Evolutionary conservation across 2,888 invertebrate species (phyloP).

Genomic region (Stenotaenia linearis): DNA sequence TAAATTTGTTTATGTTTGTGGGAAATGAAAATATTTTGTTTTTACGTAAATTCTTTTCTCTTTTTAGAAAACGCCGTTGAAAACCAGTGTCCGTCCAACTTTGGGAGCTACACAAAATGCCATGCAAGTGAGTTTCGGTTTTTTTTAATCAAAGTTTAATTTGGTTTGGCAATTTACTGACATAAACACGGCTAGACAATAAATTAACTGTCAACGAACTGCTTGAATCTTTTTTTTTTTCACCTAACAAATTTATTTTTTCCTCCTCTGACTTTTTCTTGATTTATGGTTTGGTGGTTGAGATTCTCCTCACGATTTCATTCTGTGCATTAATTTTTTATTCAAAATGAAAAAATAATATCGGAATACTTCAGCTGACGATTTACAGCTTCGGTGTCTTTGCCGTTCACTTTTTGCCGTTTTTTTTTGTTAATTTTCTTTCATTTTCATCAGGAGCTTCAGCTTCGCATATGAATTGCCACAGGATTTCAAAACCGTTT

Average conservation of each 20-base stretch:
- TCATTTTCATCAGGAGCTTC: background rate
- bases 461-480: background rate
- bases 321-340: background rate
- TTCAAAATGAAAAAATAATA: too few relatives aligned
- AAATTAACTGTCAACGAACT: too few relatives aligned
- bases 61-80: background rate
- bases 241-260: background rate
- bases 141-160: background rate
- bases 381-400: too few relatives aligned
- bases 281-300: background rate
- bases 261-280: background rate
- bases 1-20: background rate
- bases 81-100: background rate
- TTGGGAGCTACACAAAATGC: background rate
- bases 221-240: background rate
- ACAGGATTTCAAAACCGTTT: background rate
- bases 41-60: background rate
- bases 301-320: background rate
- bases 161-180: background rate
- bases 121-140: background rate
- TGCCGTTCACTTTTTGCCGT: background rate
- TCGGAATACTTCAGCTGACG: too few relatives aligned
- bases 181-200: background rate
- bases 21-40: background rate
- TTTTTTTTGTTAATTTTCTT: background rate